Evolutionary conservation across 2,888 invertebrate genomes (phyloP), one percentile per base, ranked within the genome.

Genomic region (Cabera pusaria): DNA sequence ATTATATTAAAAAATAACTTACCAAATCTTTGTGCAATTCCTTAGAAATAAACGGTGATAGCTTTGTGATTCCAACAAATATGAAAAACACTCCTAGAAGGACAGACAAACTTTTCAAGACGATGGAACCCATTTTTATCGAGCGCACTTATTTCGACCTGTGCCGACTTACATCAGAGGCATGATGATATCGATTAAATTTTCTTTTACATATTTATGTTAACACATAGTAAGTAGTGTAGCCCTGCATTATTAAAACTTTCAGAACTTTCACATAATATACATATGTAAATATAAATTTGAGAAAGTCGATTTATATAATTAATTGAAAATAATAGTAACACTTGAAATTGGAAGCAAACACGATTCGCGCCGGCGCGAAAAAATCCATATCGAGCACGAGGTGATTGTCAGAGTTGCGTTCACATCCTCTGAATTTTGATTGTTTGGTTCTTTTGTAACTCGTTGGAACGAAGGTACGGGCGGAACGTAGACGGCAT

Each of bases 1-100:
- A 42, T 28, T 43, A 47, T 37, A 38, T 36, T 32, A 49, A 44
- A 40, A 47, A 31, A 23, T 37, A 38, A 75, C 95, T 93, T 85
- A 98, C 98, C 94, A 98, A 92, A 89, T 98, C 98, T 91, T 96
- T 97, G 81, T 98, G 98, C 49, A 98, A 92, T 84, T 98, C 98
- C 90, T 96, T 96, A 64, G 97, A 98, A 55, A 98, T 93, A 63
- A 94, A 92, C 53, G 97, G 97, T 48, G 97, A 95, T 49, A 98
- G 85, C 89, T 98, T 98, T 70, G 98, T 94, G 41, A 95, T 93
- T 41, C 98, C 98, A 54, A 98, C 96, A 77, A 98, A 97, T 69
- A 98, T 93, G 81, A 98, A 98, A 90, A 98, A 98, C 63, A 98
- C 90, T 45, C 98, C 98, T 72, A 98, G 90, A 32, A 98, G 92